Conservation (phyloP, 2,888 invertebrate genomes). For the Rhopalosiphum nymphaeae region DNA sequence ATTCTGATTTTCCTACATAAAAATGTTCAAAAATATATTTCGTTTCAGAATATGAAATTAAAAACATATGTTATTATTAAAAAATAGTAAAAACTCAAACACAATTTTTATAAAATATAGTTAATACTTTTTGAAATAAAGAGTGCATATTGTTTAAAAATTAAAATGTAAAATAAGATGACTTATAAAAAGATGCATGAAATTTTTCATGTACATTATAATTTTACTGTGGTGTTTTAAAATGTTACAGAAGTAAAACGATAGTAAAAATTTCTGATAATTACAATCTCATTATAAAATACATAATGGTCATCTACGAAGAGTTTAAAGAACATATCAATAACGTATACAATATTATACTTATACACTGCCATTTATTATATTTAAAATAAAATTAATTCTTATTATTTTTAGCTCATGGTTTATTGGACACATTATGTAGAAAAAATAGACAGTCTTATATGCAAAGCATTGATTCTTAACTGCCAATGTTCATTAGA, state of each 20-base stretch:
- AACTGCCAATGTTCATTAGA: conserved; percentile 43
- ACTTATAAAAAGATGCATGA: not conserved
- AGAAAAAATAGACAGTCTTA: conserved; percentile 32
- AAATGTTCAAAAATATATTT: not conserved
- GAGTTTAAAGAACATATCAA: conserved; percentile 22
- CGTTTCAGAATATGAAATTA: not conserved
- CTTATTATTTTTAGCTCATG: conserved; percentile 9
- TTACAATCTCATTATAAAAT: conserved; percentile 35
- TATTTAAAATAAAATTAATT: not conserved
- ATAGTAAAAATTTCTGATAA: not conserved
- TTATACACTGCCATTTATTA: not conserved
- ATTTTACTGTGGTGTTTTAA: not conserved
- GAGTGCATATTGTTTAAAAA: not conserved
- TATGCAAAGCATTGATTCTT: conserved; percentile 51
- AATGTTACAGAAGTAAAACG: conserved; percentile 39
- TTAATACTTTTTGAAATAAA: not conserved
- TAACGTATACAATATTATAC: not conserved
- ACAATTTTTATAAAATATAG: not conserved
- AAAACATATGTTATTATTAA: not conserved
- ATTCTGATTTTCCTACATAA: not conserved
- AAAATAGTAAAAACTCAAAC: not conserved
- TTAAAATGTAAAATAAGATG: not conserved
- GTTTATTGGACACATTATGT: conserved; percentile 50
- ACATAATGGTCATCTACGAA: conserved; percentile 32
- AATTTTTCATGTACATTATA: not conserved